Evolutionary conservation across 2,888 invertebrate species (phyloP).

Genomic region (Drosophila borborema): DNA sequence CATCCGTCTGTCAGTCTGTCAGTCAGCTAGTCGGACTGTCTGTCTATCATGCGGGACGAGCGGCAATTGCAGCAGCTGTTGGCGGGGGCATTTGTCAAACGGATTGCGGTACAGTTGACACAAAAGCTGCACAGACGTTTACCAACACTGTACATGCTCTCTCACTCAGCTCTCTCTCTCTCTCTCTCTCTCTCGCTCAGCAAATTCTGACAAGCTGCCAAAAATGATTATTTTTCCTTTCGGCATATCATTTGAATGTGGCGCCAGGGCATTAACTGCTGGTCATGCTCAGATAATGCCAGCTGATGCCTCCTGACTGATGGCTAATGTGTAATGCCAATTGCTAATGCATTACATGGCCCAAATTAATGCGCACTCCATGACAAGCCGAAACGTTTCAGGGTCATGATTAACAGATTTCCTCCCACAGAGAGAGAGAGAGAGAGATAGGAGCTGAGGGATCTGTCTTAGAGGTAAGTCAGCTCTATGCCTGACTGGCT

Average conservation of each 20-base stretch:
- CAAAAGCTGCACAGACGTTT: slow-evolving; percentile 24
- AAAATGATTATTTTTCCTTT: slow-evolving; percentile 32
- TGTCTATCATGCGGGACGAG: slow-evolving; percentile 45
- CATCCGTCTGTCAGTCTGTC: slow-evolving; percentile 19
- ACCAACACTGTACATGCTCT: slow-evolving; percentile 2
- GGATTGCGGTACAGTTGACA: slow-evolving; percentile 53
- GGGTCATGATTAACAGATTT: slow-evolving; percentile 71
- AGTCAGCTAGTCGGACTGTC: slow-evolving; percentile 26
- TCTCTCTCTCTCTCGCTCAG: not conserved
- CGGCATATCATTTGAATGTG: slow-evolving; percentile 61
- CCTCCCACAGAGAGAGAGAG: not conserved
- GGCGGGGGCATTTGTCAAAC: slow-evolving; percentile 57
- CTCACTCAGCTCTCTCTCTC: not conserved
- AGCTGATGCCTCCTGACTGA: slow-evolving; percentile 14
- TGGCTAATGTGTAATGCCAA: slow-evolving; percentile 17
- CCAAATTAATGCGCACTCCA: slow-evolving; percentile 67
- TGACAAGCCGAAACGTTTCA: slow-evolving; percentile 60
- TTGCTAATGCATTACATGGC: slow-evolving; percentile 58
- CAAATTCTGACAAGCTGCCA: not conserved
- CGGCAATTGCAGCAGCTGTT: slow-evolving; percentile 27
- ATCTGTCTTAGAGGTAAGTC: slow-evolving; percentile 33
- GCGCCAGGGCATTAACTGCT: slow-evolving; percentile 55
- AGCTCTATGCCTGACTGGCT: not conserved
- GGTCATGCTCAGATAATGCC: slow-evolving; percentile 56
- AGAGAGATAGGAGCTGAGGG: not conserved